Conservation (phyloP, 37 sponge, comb jelly and placozoan genomes). For the Beroe forskalii region DNA sequence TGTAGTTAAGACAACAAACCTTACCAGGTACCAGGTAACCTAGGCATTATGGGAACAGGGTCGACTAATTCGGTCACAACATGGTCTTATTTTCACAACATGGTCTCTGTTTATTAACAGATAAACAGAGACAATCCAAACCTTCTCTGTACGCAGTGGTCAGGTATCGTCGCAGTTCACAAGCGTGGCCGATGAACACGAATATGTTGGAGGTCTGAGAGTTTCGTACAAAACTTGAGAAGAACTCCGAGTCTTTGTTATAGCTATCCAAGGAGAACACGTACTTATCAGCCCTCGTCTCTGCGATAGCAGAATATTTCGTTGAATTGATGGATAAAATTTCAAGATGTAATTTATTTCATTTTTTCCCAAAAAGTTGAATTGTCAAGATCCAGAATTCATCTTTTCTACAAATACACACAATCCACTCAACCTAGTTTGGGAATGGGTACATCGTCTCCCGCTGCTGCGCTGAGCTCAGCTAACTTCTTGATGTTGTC, state of each 20-base stretch:
- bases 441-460: background rate
- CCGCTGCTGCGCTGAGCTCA: background rate
- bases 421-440: background rate
- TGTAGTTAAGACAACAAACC: too few relatives aligned
- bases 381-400: background rate
- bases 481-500: background rate
- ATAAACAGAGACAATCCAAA: too few relatives aligned
- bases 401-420: background rate
- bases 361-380: too few relatives aligned
- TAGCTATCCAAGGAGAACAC: background rate
- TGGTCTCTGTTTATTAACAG: too few relatives aligned
- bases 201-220: constrained; percentile 45
- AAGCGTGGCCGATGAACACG: constrained; percentile 22
- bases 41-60: too few relatives aligned
- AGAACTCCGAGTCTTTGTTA: background rate
- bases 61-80: too few relatives aligned
- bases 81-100: too few relatives aligned
- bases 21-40: too few relatives aligned
- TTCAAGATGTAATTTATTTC: too few relatives aligned
- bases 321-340: background rate
- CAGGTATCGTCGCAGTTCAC: background rate
- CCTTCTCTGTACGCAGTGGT: constrained; percentile 2
- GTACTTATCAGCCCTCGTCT: background rate
- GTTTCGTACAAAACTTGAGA: background rate
- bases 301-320: too few relatives aligned